Conservation (phyloP, 2,113 vertebrate genomes). For the Cottus gobio region DNA sequence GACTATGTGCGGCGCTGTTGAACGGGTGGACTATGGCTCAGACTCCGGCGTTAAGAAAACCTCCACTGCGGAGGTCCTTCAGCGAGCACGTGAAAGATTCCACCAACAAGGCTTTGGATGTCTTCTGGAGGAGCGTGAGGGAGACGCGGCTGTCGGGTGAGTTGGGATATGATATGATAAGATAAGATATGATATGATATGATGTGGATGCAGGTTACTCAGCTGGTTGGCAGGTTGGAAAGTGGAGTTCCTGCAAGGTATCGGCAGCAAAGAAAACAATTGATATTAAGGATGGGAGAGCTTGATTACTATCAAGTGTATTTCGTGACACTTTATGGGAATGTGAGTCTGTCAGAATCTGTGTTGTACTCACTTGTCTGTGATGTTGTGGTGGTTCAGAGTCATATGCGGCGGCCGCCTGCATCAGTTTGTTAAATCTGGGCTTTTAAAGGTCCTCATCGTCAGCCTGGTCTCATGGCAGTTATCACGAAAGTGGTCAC, state of each 20-base stretch:
- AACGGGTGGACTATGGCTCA: constrained; percentile 74
- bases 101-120: constrained; percentile 84
- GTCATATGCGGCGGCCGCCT: neutral
- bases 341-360: neutral
- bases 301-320: neutral
- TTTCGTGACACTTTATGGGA: neutral
- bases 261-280: neutral
- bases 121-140: constrained; percentile 86
- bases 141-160: constrained; percentile 86
- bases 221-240: neutral
- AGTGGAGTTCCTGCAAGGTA: neutral
- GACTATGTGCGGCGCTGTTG: constrained; percentile 36
- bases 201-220: neutral
- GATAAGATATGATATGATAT: too few species aligned
- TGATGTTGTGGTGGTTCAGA: neutral
- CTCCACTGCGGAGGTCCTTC: constrained; percentile 83
- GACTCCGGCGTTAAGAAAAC: constrained; percentile 24
- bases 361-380: neutral
- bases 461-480: neutral
- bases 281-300: neutral
- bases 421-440: neutral
- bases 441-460: neutral
- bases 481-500: too few species aligned
- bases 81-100: constrained; percentile 86
- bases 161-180: constrained; percentile 15